These are phyloP conservation scores for Labia minor DNA, from an alignment of 2,888 invertebrate species.

Conservation along the genomic window DNA sequence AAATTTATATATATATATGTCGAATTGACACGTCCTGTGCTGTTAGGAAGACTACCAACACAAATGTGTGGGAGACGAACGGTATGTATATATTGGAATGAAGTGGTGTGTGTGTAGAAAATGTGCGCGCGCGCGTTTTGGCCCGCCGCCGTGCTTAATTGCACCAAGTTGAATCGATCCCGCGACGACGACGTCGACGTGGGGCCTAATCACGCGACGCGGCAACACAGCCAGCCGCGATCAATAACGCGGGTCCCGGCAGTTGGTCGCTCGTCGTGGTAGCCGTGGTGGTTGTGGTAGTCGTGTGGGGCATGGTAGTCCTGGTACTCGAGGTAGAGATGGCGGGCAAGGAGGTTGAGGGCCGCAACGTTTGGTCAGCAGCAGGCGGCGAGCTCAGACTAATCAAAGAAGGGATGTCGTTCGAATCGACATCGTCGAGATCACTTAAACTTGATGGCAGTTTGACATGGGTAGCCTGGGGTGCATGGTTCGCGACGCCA, in stretches of 20 bases:
- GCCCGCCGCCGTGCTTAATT: constrained; percentile 15
- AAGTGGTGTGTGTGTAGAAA: no score
- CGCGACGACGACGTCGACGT: not conserved
- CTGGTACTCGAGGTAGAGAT: not conserved
- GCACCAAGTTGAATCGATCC: constrained; percentile 13
- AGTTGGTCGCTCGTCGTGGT: not conserved
- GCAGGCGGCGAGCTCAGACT: no score
- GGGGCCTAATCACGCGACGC: constrained; percentile 8
- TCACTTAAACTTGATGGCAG: not conserved
- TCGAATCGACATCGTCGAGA: not conserved
- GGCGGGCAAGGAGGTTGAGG: not conserved
- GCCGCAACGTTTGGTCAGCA: not conserved
- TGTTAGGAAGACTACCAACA: no score
- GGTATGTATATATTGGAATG: no score
- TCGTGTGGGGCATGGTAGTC: not conserved
- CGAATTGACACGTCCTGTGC: no score
- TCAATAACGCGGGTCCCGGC: not conserved
- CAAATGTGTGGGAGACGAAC: no score
- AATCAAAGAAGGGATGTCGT: not conserved
- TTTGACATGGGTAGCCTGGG: not conserved
- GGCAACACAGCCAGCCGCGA: not conserved
- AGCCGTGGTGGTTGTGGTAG: not conserved
- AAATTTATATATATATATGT: no score
- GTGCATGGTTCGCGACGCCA: constrained; percentile 42
- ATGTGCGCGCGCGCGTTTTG: not conserved